These are phyloP conservation scores for Andrena praecox DNA, from an alignment of 2,888 invertebrate genomes.

Conservation along the genomic window DNA sequence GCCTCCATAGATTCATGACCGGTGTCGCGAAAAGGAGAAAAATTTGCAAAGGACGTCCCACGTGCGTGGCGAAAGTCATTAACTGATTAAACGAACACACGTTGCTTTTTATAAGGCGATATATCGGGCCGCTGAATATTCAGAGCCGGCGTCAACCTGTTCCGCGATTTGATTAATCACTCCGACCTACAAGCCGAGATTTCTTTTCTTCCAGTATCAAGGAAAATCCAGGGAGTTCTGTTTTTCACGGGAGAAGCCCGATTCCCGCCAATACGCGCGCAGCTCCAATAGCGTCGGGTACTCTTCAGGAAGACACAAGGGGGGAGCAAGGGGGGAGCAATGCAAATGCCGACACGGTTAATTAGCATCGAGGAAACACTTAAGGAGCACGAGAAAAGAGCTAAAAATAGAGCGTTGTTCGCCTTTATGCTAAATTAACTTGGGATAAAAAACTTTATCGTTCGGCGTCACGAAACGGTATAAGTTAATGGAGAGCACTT, in stretches of 20 bases:
- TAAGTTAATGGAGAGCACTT: neutral
- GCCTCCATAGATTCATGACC: neutral
- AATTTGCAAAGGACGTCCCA: neutral
- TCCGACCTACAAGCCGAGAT: conserved; percentile 28
- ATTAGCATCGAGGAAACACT: conserved; percentile 24
- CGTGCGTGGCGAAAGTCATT: conserved; percentile 53
- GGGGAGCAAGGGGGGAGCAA: neutral
- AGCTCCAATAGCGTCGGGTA: neutral
- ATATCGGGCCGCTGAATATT: conserved; percentile 43
- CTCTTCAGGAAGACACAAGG: neutral
- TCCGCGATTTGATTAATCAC: conserved; percentile 55
- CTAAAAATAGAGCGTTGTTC: conserved; percentile 11
- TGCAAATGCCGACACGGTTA: conserved; percentile 22
- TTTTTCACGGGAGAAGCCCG: neutral
- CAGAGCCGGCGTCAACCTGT: conserved; percentile 38
- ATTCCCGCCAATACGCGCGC: neutral
- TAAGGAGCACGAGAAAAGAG: neutral
- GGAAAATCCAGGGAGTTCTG: neutral
- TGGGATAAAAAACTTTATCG: neutral
- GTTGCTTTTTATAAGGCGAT: conserved; percentile 29
- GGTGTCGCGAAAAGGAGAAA: neutral
- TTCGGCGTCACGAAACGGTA: neutral
- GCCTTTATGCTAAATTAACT: conserved; percentile 22
- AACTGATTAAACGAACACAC: conserved; percentile 50
- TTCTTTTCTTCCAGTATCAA: conserved; percentile 31